phyloP scores from a whole-genome alignment of 2,888 invertebrate species.

The Drosophila bunnanda region DNA sequence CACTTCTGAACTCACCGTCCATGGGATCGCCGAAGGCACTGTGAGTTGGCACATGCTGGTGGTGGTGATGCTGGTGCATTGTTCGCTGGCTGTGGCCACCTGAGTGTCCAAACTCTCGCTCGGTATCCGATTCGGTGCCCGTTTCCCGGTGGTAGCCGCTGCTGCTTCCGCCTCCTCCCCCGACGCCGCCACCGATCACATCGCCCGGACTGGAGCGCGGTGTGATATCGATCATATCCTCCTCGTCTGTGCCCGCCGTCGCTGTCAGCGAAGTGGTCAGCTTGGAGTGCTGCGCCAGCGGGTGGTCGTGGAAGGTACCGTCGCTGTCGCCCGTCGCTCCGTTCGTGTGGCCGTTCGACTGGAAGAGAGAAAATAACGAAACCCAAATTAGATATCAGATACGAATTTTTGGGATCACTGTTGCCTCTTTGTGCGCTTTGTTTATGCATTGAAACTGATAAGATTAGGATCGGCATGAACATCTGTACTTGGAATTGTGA shows the following conservation, averaged over 20 bases:
- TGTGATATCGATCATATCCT: conserved; percentile 89
- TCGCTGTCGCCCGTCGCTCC: conserved; percentile 48
- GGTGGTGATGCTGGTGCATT: conserved; percentile 64
- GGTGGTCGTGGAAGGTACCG: conserved; percentile 72
- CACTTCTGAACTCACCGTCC: conserved; percentile 70
- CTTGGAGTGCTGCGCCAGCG: conserved; percentile 75
- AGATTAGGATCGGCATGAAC: conserved; percentile 49
- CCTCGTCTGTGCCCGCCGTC: conserved; percentile 85
- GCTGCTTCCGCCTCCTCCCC: conserved; percentile 46
- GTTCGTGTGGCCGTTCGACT: conserved; percentile 82
- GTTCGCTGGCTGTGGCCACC: conserved; percentile 57
- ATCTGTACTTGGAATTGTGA: conserved; percentile 8
- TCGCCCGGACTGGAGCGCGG: conserved; percentile 85
- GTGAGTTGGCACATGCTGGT: conserved; percentile 84
- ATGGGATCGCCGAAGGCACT: conserved; percentile 83
- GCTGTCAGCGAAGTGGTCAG: conserved; percentile 58
- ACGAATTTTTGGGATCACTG: conserved; percentile 2
- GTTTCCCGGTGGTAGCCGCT: conserved; percentile 70
- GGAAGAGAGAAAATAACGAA: conserved; percentile 41
- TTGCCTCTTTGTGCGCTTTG: conserved; percentile 31
- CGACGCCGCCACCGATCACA: conserved; percentile 51
- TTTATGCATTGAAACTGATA: conserved; percentile 58
- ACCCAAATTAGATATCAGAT: conserved; percentile 3
- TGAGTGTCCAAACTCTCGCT: conserved; percentile 70
- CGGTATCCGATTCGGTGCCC: conserved; percentile 80